Base-by-base conservation (phyloP, 2,888 invertebrate species). In the Seladonia tumulorum region DNA sequence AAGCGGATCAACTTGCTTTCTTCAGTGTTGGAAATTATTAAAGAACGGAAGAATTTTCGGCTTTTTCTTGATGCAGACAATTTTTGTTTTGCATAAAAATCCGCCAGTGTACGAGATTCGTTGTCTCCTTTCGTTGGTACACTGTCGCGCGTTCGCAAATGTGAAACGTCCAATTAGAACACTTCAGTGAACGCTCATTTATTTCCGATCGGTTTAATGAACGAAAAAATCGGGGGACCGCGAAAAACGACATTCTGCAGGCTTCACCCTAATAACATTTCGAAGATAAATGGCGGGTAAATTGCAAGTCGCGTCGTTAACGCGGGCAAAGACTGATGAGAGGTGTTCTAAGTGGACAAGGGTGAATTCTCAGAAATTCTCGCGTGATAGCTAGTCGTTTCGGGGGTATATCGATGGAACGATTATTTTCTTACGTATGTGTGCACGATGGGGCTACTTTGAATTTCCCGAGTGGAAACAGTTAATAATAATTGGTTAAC, bases 241-340 rank as follows among this genome's bases (percentile, higher is more conserved):
- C 25, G 60, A 14, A 29, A 29, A 60, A 60, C 60, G 25, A 60
- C 60, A 60, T 60, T 60, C 25, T 25, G 5, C 60, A 2, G 5
- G 60, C 25, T 14, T 25, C 60, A 25, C 60, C 16, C 16, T 60
- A 60, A 60, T 60, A 5, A 60, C 60, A 60, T 25, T 60, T 25
- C 25, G 25, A 25, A 60, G 25, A 60, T 60, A 25, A 60, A 60
- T 29, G 25, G 16, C 60, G 60, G 25, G 25, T 60, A 29, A 60
- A 60, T 60, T 60, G 60, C 60, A 14, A 60, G 60, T 25, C 60
- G 60, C 60, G 60, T 60, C 60, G 60, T 60, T 60, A 60, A 60
- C 60, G 60, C 4, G 25, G 14, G 12, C 2, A 60, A 60, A 60
- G 60, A 60, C 60, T 60, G 60, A 60, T 25, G 60, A 60, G 60